Conservation (phyloP, 2,113 vertebrate species). For the Gambusia holbrooki region DNA sequence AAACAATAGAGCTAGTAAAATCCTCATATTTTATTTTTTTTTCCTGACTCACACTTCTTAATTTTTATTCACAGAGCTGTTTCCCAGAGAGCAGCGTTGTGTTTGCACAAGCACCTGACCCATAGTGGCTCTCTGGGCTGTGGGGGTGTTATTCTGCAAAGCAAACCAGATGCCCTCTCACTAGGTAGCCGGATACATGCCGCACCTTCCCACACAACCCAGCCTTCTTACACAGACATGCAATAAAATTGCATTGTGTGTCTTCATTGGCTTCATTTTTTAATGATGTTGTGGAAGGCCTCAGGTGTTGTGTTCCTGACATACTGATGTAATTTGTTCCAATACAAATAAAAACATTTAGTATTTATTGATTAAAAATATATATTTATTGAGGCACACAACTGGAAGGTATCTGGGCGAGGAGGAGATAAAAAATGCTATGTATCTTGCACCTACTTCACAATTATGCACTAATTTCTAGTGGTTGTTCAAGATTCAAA, state of each 20-base stretch:
- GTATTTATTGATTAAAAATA: too few relatives aligned
- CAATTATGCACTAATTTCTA: neutral
- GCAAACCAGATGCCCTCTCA: slow-evolving; percentile 74
- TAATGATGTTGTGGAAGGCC: slow-evolving; percentile 2
- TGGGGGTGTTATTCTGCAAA: slow-evolving; percentile 67
- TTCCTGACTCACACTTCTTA: slow-evolving; percentile 21
- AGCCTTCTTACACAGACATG: slow-evolving; percentile 29
- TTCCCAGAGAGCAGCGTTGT: slow-evolving; percentile 51
- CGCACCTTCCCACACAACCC: slow-evolving; percentile 62
- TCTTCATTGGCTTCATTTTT: slow-evolving; percentile 17
- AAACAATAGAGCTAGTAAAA: slow-evolving; percentile 48
- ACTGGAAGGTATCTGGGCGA: too few relatives aligned
- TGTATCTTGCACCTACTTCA: neutral
- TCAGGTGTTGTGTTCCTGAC: slow-evolving; percentile 13
- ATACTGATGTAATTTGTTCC: too few relatives aligned
- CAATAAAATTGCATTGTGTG: neutral
- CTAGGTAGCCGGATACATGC: slow-evolving; percentile 61
- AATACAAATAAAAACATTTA: too few relatives aligned
- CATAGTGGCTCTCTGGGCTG: slow-evolving; percentile 57
- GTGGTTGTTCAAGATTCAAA: too few relatives aligned
- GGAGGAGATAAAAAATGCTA: too few relatives aligned
- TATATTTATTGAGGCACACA: too few relatives aligned
- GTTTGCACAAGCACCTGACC: slow-evolving; percentile 70
- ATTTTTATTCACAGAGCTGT: slow-evolving; percentile 39
- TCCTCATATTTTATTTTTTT: slow-evolving; percentile 36